Evolutionary conservation across 2,888 invertebrate genomes (phyloP).

Genomic region (Didymodactylos carnosus): DNA sequence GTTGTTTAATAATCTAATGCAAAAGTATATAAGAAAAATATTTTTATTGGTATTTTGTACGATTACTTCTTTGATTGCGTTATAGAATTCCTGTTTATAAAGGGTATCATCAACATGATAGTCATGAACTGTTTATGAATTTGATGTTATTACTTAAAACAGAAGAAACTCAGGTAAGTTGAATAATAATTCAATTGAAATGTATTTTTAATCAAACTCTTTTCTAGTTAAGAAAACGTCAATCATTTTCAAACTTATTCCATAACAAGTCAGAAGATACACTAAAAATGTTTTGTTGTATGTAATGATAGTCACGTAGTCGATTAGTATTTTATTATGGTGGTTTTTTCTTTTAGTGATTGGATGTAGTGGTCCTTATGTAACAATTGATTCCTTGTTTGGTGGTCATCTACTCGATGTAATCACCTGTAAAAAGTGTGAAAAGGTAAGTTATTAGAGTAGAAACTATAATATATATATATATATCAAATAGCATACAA

Average conservation of each 20-base stretch:
- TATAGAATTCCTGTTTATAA: background rate
- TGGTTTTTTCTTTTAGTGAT: background rate
- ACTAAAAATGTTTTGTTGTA: background rate
- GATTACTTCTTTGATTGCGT: too few species aligned
- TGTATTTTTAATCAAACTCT: too few species aligned
- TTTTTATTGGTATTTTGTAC: too few species aligned
- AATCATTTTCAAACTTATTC: background rate
- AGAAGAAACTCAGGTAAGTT: background rate
- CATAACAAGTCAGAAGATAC: background rate
- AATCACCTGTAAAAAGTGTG: background rate
- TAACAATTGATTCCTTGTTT: background rate
- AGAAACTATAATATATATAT: too few species aligned
- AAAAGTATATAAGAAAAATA: too few species aligned
- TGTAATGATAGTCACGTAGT: background rate
- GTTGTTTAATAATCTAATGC: background rate
- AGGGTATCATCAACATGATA: background rate
- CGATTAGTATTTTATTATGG: too few species aligned
- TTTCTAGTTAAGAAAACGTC: background rate
- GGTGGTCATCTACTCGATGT: background rate
- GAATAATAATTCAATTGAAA: background rate
- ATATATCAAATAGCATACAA: too few species aligned
- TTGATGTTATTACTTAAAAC: background rate
- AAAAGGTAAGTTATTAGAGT: too few species aligned
- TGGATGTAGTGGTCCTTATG: background rate
- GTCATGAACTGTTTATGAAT: background rate